Base-by-base conservation (phyloP, 2,113 vertebrate genomes). In the Stomatorhinus ivindoensis region DNA sequence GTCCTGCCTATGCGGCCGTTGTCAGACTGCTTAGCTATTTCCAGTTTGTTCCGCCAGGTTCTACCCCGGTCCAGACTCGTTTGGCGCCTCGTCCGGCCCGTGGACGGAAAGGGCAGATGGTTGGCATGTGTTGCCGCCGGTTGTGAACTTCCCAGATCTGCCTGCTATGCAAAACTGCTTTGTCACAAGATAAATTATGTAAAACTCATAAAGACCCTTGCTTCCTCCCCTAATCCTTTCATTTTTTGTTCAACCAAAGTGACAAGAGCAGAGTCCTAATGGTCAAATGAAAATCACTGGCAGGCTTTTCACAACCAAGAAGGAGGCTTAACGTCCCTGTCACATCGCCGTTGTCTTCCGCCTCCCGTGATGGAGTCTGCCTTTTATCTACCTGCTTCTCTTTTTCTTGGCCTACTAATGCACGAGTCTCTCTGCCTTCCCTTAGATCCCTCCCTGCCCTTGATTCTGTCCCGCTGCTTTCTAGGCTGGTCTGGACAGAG, bases 371-470 rank as follows among this genome's bases (percentile, higher is more conserved):
- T 73, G 69, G 0, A 17, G 69, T 6, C 31, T 31, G 15, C 15
- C 31, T 31, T 76, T 76, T 39, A 76, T 76, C 2, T 85, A 44
- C 21, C 48, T 3, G 21, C 8, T 85, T 4, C 3, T n/a, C 5
- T 47, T 47, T n/a, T 24, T 47, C 21, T 50, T 24, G 19, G 50
- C 58, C 46, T 46, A 50, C 65, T 89, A 42, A 86, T 85, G 89
- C 85, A 31, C 8, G 39, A 15, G 47, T 73, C 89, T 61, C 5
- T 19, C 48, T 21, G 27, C 13, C 10, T 15, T 69, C 44, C 4
- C 89, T 86, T 86, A 86, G 82, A 89, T 89, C 42, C 35, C 6
- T 89, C 17, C 58, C 27, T 9, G 61, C 15, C 88, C 69, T n/a
- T 80, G 7, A 50, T 46, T 48, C 48, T 76, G 15, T 76, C 83